Evolutionary conservation across 2,888 invertebrate species (phyloP).

Genomic region (Dastarcus helophoroides): DNA sequence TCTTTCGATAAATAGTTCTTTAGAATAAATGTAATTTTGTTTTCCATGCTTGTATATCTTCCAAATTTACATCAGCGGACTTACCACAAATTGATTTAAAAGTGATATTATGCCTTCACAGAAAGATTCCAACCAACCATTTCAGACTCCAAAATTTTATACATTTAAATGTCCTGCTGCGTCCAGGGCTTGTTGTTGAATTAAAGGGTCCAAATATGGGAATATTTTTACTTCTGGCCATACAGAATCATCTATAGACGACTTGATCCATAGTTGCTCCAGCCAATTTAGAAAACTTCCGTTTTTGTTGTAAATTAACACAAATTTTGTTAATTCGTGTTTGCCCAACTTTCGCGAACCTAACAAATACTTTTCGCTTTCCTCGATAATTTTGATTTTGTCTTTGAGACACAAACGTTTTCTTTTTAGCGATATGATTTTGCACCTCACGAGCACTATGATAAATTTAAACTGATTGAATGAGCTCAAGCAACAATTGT

Average conservation of each 20-base stretch:
- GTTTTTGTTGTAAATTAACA: constrained; percentile 8
- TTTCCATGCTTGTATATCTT: constrained; percentile 1
- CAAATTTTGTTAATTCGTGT: constrained; percentile 10
- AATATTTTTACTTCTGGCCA: constrained; percentile 10
- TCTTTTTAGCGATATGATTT: constrained; percentile 2
- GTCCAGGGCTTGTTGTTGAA: constrained; percentile 11
- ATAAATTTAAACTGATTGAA: constrained; percentile 4
- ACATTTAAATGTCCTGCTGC: constrained; percentile 8
- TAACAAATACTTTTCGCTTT: constrained; percentile 8
- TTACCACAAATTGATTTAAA: constrained; percentile 12
- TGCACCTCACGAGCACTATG: neutral
- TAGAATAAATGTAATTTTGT: neutral
- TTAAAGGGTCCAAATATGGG: constrained; percentile 11
- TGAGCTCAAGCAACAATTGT: too few relatives aligned
- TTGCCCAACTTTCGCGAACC: constrained; percentile 2
- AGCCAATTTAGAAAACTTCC: constrained; percentile 9
- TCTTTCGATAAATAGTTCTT: neutral
- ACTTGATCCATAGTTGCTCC: constrained; percentile 10
- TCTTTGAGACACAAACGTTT: constrained; percentile 5
- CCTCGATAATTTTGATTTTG: constrained; percentile 9
- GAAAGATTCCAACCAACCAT: constrained; percentile 10
- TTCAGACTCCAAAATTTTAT: constrained; percentile 8
- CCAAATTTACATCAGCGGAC: constrained; percentile 3
- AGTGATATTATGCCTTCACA: constrained; percentile 5
- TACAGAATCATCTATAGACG: constrained; percentile 11